Conservation (phyloP, 2,797 vertebrate genomes). For the Choloepus didactylus region DNA sequence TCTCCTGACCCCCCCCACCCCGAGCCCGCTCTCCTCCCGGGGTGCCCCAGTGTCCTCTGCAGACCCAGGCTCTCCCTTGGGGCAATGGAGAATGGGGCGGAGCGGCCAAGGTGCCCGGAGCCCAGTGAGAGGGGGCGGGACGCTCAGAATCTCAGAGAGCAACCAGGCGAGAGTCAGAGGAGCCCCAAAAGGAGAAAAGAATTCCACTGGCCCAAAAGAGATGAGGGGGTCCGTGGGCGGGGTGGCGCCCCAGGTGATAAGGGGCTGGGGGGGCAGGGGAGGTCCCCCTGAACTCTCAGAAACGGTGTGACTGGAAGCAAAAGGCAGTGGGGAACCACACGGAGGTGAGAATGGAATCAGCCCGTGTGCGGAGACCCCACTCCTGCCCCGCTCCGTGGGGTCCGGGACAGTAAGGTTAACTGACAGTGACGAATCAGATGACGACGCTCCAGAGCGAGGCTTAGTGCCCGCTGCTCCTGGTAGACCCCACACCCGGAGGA, state of each 20-base stretch:
- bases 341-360: not conserved
- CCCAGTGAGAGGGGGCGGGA: not conserved
- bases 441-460: not conserved
- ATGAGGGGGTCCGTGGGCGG: not conserved
- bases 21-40: not conserved
- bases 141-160: not conserved
- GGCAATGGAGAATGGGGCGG: not conserved
- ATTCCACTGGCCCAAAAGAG: not conserved
- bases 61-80: too few relatives aligned
- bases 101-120: not conserved
- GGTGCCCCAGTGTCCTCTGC: too few relatives aligned
- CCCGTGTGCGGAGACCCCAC: too few relatives aligned
- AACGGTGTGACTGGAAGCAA: not conserved
- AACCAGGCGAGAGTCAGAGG: not conserved
- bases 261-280: not conserved
- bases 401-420: not conserved
- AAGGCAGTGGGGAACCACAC: not conserved
- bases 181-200: not conserved
- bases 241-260: not conserved
- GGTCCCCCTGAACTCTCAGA: not conserved
- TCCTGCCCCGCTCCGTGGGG: not conserved
- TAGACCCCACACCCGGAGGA: not conserved
- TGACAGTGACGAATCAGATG: too few relatives aligned
- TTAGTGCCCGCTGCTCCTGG: rapidly evolving
- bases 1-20: not conserved